Base-by-base conservation (phyloP, 2,888 invertebrate species). In the Oscheius myriophilus region DNA sequence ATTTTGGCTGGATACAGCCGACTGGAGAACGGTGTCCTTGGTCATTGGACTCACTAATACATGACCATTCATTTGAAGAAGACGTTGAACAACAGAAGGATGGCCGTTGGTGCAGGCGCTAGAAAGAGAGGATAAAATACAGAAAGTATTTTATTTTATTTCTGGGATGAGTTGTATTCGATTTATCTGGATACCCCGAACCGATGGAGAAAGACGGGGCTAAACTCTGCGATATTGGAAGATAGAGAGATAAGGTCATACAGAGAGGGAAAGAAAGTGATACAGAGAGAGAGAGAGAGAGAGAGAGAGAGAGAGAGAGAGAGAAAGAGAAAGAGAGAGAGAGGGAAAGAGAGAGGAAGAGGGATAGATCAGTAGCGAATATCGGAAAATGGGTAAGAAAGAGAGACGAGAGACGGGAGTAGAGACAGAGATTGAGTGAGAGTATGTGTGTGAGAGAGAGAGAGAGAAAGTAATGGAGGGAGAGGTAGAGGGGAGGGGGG, bases 1-100 rank as follows among this genome's bases (percentile, higher is more conserved):
- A 85, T 93, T 92, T 0, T 95, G 95, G 85, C 93, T 92, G 84
- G 93, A 93, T 73, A 92, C 92, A 3, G 95, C 93, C 65, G 93
- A 92, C 88, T 96, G 95, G 0, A 96, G 89, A 0, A 96, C 95
- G 0, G 94, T 93, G 87, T 96, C 95, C 84, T 92, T 92, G 1
- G 95, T 95, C 39, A 93, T 92, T 0, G 94, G 92, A 88, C 95
- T 95, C 42, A 92, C 92, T 64, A 94, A 90, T 0, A 94, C 93
- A 88, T 95, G 95, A 0, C 94, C 93, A 0, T 52, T 26, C 25
- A 33, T 46, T 21, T 92, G 92, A 53, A 96, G 87, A 41, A 97
- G 89, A 3, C 92, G 89, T 73, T 91, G 89, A 0, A 94, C 94
- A 26, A 93, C 91, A 42, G 91, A 91, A 43, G 91, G 91, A 75